Evolutionary conservation across 2,797 vertebrate species (phyloP), one percentile per base, ranked within the genome.

Genomic region (Clangula hyemalis): DNA sequence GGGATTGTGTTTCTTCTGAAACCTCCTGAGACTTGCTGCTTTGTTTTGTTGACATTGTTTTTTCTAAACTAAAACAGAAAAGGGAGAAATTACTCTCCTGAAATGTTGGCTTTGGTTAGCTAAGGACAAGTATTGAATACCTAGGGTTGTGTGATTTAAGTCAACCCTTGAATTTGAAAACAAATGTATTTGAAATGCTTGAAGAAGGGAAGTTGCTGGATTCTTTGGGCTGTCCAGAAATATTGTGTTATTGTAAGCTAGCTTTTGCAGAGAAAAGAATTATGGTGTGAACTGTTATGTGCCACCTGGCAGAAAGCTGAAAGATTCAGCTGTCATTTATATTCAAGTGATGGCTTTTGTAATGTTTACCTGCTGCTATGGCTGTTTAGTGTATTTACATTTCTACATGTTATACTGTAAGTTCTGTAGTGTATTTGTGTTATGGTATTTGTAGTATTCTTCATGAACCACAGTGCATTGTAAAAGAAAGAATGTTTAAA

Each of bases 31-130:
- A 87, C 30, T 72, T 64, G 13, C 17, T 56, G 15, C 70, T 86
- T 80, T 93, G 28, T 74, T 77, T 88, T 71, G 39, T 77, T 81
- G 68, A 57, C 12, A 1, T 39, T 80, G n/a, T 18, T 69, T 87
- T 89, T 89, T 81, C 32, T 77, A 65, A 91, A 47, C 34, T 79
- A 27, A 75, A 86, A 78, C 5, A n/a, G 65, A 51, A 71, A 74
- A 79, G 56, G 14, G n/a, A 72, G 18, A 72, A 75, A 69, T 56
- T 9, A 25, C 2, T 27, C 9, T 41, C 49, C 15, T 53, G 30
- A 65, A 51, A 34, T 68, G 78, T 64, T 79, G 79, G 11, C n/a
- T 85, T 14, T 56, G 45, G 20, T 47, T 71, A 66, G 22, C 62
- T 85, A 43, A 6, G 32, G 20, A 39, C 13, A 45, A 43, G 18